A percentile compares a stretch with the other conserved stretches of the same genome.
Evolutionary conservation across 2,888 invertebrate species (phyloP).

Genomic region (Scaptomyza parva): DNA sequence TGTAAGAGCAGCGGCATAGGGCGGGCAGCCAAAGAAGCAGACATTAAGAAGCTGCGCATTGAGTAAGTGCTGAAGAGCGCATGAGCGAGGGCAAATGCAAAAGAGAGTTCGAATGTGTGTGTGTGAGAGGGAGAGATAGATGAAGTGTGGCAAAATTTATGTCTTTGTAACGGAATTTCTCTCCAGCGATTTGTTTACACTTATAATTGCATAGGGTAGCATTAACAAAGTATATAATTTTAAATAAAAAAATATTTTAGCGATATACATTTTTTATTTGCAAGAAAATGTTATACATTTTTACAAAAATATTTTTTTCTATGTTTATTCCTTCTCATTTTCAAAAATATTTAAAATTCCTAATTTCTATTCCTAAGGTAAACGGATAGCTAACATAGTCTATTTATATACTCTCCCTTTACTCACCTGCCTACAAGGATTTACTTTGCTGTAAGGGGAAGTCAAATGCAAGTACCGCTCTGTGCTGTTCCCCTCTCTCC

Average conservation of each 20-base stretch:
- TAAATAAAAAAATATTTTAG: too few relatives aligned
- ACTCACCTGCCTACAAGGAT: constrained; percentile 35
- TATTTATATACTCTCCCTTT: neutral
- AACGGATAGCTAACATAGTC: neutral
- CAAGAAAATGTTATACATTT: neutral
- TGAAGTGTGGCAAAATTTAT: constrained; percentile 11
- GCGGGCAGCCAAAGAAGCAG: constrained; percentile 12
- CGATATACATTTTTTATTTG: neutral
- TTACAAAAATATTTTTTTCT: neutral
- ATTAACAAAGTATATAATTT: neutral
- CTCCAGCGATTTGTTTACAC: constrained; percentile 68
- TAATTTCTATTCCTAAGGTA: neutral
- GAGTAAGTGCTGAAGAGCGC: constrained; percentile 40
- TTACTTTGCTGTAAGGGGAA: constrained; percentile 41
- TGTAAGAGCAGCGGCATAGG: neutral
- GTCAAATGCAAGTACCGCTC: neutral
- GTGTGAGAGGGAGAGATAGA: constrained; percentile 11
- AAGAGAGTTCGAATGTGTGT: constrained; percentile 2
- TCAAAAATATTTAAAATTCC: neutral
- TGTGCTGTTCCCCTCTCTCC: constrained; percentile 3
- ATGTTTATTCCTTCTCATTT: neutral
- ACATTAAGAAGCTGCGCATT: constrained; percentile 56
- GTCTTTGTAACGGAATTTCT: constrained; percentile 62
- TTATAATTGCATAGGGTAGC: constrained; percentile 41
- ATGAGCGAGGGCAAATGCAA: constrained; percentile 30